phyloP scores from a whole-genome alignment of 2,113 vertebrate species.

The Mirounga angustirostris region DNA sequence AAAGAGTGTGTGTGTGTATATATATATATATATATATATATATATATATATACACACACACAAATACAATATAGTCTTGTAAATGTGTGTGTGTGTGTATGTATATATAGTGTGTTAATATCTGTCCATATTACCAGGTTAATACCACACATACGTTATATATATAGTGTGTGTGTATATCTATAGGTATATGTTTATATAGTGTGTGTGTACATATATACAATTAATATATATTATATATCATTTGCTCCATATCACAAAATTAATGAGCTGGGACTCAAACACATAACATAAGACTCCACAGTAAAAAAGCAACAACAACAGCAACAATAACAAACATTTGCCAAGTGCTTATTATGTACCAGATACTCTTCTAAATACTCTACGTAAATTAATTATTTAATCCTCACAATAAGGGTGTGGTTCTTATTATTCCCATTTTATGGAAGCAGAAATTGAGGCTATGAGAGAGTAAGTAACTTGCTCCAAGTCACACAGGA shows the following conservation, averaged over 20 bases:
- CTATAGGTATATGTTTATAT: not conserved
- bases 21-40: not conserved
- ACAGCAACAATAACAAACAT: not conserved
- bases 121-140: too few relatives aligned
- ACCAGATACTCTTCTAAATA: not conserved
- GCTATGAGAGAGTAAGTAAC: not conserved
- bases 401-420: not conserved
- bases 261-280: not conserved
- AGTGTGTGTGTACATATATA: not conserved
- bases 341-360: not conserved
- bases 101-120: too few relatives aligned
- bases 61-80: too few relatives aligned
- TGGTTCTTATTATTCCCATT: not conserved
- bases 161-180: not conserved
- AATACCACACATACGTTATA: too few relatives aligned
- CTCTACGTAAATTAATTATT: not conserved
- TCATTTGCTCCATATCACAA: not conserved
- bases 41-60: not conserved
- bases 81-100: too few relatives aligned
- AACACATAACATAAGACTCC: not conserved
- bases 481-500: not conserved
- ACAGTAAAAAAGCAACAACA: not conserved
- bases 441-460: not conserved
- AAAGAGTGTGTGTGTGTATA: not conserved
- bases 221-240: not conserved